phyloP scores from a whole-genome alignment of 2,797 vertebrate genomes.

The Sebastes cheni region DNA sequence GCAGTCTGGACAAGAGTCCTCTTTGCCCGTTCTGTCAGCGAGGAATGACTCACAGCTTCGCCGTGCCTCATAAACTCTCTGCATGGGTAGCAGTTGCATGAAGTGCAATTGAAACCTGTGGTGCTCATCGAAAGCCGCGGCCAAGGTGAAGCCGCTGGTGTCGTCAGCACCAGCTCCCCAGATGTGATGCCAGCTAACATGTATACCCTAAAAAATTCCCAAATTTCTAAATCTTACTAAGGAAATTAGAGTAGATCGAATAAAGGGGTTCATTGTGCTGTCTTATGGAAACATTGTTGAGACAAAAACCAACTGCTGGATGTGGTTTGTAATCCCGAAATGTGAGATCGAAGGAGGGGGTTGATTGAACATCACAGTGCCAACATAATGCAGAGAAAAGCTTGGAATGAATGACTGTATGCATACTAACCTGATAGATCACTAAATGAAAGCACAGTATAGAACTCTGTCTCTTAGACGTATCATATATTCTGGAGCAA shows the following conservation, averaged over 20 bases:
- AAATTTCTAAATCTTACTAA: slow-evolving; percentile 3
- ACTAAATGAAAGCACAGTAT: neutral
- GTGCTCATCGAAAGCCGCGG: slow-evolving; percentile 34
- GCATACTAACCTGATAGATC: neutral
- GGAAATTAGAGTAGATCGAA: slow-evolving; percentile 4
- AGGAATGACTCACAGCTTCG: slow-evolving; percentile 58
- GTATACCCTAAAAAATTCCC: slow-evolving; percentile 20
- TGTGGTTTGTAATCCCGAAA: slow-evolving; percentile 31
- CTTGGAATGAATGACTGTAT: neutral
- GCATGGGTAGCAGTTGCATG: slow-evolving; percentile 40
- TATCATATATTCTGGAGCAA: neutral
- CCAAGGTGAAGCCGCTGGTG: slow-evolving; percentile 13
- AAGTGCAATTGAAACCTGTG: slow-evolving; percentile 39
- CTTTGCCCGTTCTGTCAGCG: slow-evolving; percentile 26
- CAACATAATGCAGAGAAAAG: neutral
- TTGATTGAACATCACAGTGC: neutral
- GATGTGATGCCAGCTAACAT: slow-evolving; percentile 30
- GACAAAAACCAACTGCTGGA: neutral
- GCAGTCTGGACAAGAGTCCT: slow-evolving; percentile 25
- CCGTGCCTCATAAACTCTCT: slow-evolving; percentile 59
- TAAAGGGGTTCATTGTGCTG: slow-evolving; percentile 40
- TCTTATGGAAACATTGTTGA: slow-evolving; percentile 25
- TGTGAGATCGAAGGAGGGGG: neutral
- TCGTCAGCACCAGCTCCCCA: slow-evolving; percentile 31
- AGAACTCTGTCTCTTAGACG: neutral